A percentile compares a stretch with the other conserved stretches of the same genome.
Conservation (phyloP, 2,797 vertebrate species). For the Lepilemur ruficaudatus region DNA sequence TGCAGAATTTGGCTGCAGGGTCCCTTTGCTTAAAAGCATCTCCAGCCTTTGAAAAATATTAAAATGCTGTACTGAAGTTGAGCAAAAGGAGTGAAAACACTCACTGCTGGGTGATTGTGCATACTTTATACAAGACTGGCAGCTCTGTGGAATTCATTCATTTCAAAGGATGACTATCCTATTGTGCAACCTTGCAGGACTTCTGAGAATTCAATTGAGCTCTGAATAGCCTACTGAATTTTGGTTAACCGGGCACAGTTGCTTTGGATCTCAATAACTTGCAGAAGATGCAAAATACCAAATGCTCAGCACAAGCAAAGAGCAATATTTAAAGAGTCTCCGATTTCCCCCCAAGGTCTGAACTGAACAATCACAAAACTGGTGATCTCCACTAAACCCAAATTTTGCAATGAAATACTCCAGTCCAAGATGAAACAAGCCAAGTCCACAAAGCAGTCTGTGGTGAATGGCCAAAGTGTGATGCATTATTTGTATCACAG, state of each 20-base stretch:
- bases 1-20: conserved; percentile 53
- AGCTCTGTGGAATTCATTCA: conserved; percentile 76
- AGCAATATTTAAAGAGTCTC: neutral
- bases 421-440: neutral
- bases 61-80: conserved; percentile 68
- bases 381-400: neutral
- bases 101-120: conserved; percentile 69
- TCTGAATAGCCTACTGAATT: conserved; percentile 48
- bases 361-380: neutral
- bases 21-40: conserved; percentile 61
- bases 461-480: neutral
- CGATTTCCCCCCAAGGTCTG: neutral
- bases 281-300: conserved; percentile 52
- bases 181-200: conserved; percentile 67
- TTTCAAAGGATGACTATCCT: conserved; percentile 75
- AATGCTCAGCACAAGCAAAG: neutral
- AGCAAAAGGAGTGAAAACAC: conserved; percentile 42
- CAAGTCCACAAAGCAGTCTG: conserved; percentile 26
- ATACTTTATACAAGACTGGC: conserved; percentile 72
- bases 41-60: conserved; percentile 72
- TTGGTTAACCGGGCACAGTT: conserved; percentile 27
- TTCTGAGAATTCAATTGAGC: conserved; percentile 69
- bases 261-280: conserved; percentile 26
- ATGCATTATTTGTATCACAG: neutral
- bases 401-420: conserved; percentile 8